Evolutionary conservation across 1,140 invertebrate species (phyloP).

Genomic region (Saccostrea glomerata): DNA sequence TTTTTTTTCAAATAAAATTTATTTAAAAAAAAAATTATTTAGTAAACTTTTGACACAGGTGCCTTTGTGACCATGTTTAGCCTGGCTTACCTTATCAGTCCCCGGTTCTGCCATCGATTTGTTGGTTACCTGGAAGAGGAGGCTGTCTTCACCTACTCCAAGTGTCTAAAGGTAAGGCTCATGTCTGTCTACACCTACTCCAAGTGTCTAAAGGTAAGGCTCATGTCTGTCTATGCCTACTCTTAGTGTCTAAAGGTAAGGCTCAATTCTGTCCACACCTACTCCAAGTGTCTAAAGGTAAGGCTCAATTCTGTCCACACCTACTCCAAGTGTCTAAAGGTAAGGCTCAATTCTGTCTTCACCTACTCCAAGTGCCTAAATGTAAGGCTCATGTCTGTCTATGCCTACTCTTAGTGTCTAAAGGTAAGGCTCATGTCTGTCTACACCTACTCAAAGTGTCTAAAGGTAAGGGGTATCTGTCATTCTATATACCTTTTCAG

Average conservation of each 20-base stretch:
- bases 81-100: constrained; percentile 76
- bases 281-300: constrained; percentile 78
- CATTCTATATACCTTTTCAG: no score
- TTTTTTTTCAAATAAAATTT: no score
- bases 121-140: constrained; percentile 80
- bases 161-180: constrained; percentile 73
- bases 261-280: no score
- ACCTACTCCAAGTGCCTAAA: constrained; percentile 78
- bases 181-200: constrained; percentile 78
- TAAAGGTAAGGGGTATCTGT: no score
- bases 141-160: constrained; percentile 79
- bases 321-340: constrained; percentile 78
- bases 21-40: no score
- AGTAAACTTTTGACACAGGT: constrained; percentile 64
- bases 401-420: no score
- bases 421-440: no score
- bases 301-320: constrained; percentile 71
- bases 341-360: constrained; percentile 75
- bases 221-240: no score
- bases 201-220: constrained; percentile 75
- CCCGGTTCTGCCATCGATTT: constrained; percentile 79
- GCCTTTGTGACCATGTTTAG: constrained; percentile 78
- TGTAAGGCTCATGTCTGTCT: no score
- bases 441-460: no score
- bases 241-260: no score